Base-by-base conservation (phyloP, 2,113 vertebrate genomes). In the Leptobrachium leishanense region DNA sequence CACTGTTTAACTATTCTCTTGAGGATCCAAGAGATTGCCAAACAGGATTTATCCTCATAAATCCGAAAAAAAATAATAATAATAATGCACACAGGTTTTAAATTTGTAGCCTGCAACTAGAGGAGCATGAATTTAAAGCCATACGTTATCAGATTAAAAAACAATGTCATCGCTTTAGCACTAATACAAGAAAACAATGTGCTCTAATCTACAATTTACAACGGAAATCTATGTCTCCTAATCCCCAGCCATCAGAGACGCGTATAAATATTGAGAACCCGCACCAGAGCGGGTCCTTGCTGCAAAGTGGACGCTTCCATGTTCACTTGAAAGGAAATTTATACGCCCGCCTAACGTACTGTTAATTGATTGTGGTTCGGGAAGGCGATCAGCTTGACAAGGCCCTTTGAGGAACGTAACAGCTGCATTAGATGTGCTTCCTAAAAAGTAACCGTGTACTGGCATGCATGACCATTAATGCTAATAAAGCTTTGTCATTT, bases 1-100 rank as follows among this genome's bases (percentile, higher is more conserved):
- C 96, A 98, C 98, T 96, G 96, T 98, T 98, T 97, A 99, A 98
- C 96, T 97, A 96, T 97, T 97, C 98, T 98, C 96, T 88, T 84
- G 96, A 97, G 98, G 90, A 96, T 90, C 93, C 94, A 88, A 85
- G 93, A 95, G 89, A 95, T 96, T 97, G 98, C 98, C 97, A 99
- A 98, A 95, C 90, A 95, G 93, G 94, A 95, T 95, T 98, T 96
- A 97, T 96, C 95, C 96, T 89, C 95, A 94, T 92, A 97, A 97
- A 98, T 98, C 95, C 95, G 92, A 93, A 94, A 93, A 93, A 90
- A 50, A 50, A 31, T 31, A 31, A 31, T 31, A 31, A 31, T 31
- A 31, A 31, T 31, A 31, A 31, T 1, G 20, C 46, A 50, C 90
- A 93, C 94, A 94, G 95, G 95, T 95, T 96, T 31, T 95, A 94